phyloP scores from a whole-genome alignment of 1,140 invertebrate species.

The Octopus sinensis region DNA sequence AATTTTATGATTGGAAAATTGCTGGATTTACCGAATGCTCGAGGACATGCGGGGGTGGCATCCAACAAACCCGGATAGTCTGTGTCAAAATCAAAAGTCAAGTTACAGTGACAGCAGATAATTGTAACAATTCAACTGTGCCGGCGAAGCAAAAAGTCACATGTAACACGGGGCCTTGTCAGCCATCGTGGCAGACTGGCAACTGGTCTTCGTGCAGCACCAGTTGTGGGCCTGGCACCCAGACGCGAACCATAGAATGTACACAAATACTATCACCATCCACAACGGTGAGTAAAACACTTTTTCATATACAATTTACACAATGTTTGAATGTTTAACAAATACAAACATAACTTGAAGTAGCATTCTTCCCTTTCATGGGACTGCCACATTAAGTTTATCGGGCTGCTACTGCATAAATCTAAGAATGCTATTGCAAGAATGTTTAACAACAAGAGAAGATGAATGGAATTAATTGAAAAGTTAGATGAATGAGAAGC shows the following conservation, averaged over 20 bases:
- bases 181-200: constrained; percentile 50
- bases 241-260: constrained; percentile 56
- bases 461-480: too few species aligned
- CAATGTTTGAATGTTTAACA: neutral
- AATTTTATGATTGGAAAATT: neutral
- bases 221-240: constrained; percentile 60
- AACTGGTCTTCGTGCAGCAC: constrained; percentile 58
- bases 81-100: constrained; percentile 64
- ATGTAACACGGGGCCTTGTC: constrained; percentile 71
- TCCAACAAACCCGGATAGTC: constrained; percentile 65
- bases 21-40: neutral
- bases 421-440: too few species aligned
- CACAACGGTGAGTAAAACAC: neutral
- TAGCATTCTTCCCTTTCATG: neutral
- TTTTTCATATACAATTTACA: neutral
- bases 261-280: constrained; percentile 33
- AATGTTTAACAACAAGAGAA: neutral
- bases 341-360: neutral
- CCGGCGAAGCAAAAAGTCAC: constrained; percentile 63
- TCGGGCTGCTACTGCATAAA: too few species aligned
- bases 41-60: constrained; percentile 46
- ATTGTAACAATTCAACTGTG: constrained; percentile 65
- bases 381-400: too few species aligned
- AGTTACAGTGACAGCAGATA: constrained; percentile 65
- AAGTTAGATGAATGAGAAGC: too few species aligned